A percentile compares a stretch with the other conserved stretches of the same genome.
Evolutionary conservation across 2,888 invertebrate genomes (phyloP).

Genomic region (Drosophila siamana): DNA sequence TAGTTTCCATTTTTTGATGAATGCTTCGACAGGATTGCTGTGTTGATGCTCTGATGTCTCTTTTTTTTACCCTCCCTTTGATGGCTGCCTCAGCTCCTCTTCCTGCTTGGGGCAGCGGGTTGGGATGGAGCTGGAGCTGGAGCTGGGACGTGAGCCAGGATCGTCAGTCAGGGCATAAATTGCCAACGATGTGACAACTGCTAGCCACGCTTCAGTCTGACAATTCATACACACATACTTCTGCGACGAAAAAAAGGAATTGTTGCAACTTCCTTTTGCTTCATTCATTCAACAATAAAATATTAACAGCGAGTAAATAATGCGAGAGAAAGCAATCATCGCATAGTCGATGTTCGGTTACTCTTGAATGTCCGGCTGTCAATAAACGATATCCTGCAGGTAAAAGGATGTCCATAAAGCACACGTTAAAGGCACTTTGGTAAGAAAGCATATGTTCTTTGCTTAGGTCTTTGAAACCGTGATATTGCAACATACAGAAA

Average conservation of each 20-base stretch:
- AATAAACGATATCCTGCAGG: constrained; percentile 23
- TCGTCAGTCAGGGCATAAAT: constrained; percentile 78
- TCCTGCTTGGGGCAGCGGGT: constrained; percentile 44
- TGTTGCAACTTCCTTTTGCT: constrained; percentile 74
- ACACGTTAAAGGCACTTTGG: background rate
- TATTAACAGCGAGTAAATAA: constrained; percentile 74
- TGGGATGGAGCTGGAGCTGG: constrained; percentile 4
- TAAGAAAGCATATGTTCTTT: background rate
- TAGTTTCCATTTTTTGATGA: constrained; percentile 85
- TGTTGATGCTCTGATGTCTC: constrained; percentile 62
- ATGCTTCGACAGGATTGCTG: constrained; percentile 84
- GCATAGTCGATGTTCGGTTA: constrained; percentile 30
- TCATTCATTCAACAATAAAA: constrained; percentile 75
- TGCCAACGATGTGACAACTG: constrained; percentile 79
- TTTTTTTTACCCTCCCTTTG: constrained; percentile 33
- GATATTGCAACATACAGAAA: too few relatives aligned
- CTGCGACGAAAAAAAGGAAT: constrained; percentile 43
- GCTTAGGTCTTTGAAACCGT: background rate
- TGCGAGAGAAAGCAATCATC: constrained; percentile 47
- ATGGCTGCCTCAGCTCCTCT: constrained; percentile 42
- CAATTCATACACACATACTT: constrained; percentile 42
- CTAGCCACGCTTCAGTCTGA: constrained; percentile 76
- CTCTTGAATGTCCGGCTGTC: constrained; percentile 40
- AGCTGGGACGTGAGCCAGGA: constrained; percentile 51
- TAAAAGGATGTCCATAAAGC: background rate